Conservation (phyloP, 2,113 vertebrate genomes). For the Clarias magur region DNA sequence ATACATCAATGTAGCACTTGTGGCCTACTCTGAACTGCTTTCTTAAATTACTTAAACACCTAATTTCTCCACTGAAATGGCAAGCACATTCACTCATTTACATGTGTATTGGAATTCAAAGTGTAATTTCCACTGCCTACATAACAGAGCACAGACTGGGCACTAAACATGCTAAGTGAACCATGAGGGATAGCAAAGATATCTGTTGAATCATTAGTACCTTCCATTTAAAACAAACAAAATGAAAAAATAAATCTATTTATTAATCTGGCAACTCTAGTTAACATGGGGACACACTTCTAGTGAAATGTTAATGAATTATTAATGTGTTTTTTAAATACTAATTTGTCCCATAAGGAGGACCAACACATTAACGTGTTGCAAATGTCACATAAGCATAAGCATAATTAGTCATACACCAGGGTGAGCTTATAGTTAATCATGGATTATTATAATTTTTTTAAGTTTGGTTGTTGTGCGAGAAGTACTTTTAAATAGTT, state of each 20-base stretch:
- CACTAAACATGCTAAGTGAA: neutral
- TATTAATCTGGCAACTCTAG: conserved; percentile 14
- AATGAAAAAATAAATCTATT: neutral
- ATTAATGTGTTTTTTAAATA: conserved; percentile 19
- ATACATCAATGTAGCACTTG: conserved; percentile 21
- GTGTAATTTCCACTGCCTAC: conserved; percentile 29
- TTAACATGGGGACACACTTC: conserved; percentile 9
- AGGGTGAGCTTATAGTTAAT: neutral
- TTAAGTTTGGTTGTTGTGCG: neutral
- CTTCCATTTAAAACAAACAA: neutral
- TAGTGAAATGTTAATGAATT: conserved; percentile 10
- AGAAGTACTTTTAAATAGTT: neutral
- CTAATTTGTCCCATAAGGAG: conserved; percentile 10
- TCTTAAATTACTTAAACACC: conserved; percentile 28
- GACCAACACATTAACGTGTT: conserved; percentile 9
- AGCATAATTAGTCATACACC: neutral
- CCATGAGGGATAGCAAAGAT: conserved; percentile 1
- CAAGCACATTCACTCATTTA: conserved; percentile 14
- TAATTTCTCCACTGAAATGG: conserved; percentile 26
- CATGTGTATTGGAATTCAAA: conserved; percentile 24
- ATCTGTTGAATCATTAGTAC: conserved; percentile 26
- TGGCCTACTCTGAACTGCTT: neutral
- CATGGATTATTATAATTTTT: neutral
- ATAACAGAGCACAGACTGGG: neutral
- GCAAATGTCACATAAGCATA: conserved; percentile 16